Evolutionary conservation across 2,113 vertebrate species (phyloP).

Genomic region (Scortum barcoo): DNA sequence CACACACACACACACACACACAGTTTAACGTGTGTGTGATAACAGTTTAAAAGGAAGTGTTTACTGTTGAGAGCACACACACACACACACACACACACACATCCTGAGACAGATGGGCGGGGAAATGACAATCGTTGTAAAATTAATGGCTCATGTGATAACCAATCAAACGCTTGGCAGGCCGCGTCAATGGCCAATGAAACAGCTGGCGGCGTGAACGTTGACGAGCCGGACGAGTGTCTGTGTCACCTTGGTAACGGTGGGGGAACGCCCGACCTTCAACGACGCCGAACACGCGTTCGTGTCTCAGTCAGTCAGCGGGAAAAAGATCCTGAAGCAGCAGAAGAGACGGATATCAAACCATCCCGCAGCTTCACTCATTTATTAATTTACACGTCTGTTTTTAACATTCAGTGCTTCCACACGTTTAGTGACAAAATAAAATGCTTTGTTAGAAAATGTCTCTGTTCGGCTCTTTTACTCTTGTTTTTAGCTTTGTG

Average conservation of each 20-base stretch:
- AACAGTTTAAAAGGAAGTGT: slow-evolving; percentile 6
- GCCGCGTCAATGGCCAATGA: slow-evolving; percentile 52
- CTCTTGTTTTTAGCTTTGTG: too few species aligned
- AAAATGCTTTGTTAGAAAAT: too few species aligned
- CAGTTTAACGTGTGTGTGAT: not conserved
- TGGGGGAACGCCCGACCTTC: slow-evolving; percentile 44
- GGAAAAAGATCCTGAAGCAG: not conserved
- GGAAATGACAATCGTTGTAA: slow-evolving; percentile 37
- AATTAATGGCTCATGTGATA: slow-evolving; percentile 66
- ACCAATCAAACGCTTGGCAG: slow-evolving; percentile 58
- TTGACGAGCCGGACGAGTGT: slow-evolving; percentile 27
- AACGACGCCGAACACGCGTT: not conserved
- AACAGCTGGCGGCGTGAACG: slow-evolving; percentile 49
- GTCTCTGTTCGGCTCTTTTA: too few species aligned
- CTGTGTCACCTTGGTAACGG: slow-evolving; percentile 56
- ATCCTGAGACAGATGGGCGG: slow-evolving; percentile 49
- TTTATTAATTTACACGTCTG: too few species aligned
- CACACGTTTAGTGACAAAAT: too few species aligned
- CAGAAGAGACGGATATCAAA: not conserved
- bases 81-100: slow-evolving; percentile 15
- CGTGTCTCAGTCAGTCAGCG: not conserved
- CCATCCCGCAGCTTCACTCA: too few species aligned
- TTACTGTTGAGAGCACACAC: not conserved
- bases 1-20: not conserved
- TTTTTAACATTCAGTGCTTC: too few species aligned